Conservation (phyloP, 2,113 vertebrate genomes). For the Numenius arquata region DNA sequence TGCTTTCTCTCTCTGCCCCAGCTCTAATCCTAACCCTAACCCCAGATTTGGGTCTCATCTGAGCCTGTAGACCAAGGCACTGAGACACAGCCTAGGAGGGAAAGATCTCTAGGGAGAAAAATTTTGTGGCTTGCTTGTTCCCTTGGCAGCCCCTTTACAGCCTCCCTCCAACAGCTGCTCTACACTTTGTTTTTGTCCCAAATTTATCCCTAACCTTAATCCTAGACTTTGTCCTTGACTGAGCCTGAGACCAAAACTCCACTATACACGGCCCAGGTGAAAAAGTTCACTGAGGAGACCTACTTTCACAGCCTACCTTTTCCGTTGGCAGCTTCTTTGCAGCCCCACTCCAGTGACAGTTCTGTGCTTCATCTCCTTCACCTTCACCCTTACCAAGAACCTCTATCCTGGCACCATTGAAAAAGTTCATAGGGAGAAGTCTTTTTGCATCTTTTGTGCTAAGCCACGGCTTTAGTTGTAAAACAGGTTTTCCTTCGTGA, state of each 20-base stretch:
- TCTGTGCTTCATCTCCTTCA: background rate
- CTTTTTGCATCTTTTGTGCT: background rate
- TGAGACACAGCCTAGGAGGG: background rate
- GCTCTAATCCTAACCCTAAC: background rate
- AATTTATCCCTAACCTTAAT: background rate
- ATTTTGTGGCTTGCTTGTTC: background rate
- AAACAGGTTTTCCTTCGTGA: background rate
- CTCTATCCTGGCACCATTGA: background rate
- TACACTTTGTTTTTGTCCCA: background rate
- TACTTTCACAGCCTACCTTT: background rate
- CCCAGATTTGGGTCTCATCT: background rate
- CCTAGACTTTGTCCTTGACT: background rate
- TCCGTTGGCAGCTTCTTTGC: background rate
- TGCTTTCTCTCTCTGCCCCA: background rate
- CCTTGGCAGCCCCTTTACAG: background rate
- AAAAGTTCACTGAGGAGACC: background rate
- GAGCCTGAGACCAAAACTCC: background rate
- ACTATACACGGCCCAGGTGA: background rate
- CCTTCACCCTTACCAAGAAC: background rate
- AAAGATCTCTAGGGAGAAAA: background rate
- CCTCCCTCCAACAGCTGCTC: background rate
- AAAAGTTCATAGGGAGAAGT: background rate
- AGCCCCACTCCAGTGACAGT: background rate
- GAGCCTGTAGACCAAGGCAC: background rate
- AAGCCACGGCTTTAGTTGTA: background rate